Base-by-base conservation (phyloP, 2,888 invertebrate genomes). In the Drosophila nigritarsus region DNA sequence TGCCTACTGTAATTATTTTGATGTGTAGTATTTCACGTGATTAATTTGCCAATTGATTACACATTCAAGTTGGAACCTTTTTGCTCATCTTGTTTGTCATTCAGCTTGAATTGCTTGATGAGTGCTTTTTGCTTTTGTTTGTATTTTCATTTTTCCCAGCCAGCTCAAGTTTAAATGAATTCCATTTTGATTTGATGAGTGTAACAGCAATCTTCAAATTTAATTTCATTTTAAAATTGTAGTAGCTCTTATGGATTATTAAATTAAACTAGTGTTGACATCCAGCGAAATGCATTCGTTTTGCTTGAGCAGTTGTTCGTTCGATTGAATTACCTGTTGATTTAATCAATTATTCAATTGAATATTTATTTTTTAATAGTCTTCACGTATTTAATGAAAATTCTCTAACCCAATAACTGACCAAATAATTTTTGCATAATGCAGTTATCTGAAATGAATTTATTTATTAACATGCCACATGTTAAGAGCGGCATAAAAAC, bases 11-110 rank as follows among this genome's bases (percentile, higher is more conserved):
- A 69, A 80, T 80, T 81, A 83, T 60, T 69, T 56, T 73, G 64
- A 83, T 76, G 73, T 54, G 49, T 20, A 65, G 66, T 63, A 64
- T 65, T 65, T 76, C 61, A 72, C 53, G 20, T 59, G 82, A 82
- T 81, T 80, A 58, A 72, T 54, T 67, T 55, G 51, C 24, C 61
- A 45, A 64, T 75, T 71, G 83, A 76, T 64, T 64, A 54, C 62
- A 60, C 66, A 70, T 53, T 70, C 59, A 59, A 82, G 67, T 56
- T 38, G 48, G 32, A 45, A 29, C 49, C 62, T 54, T 67, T 77
- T 69, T 64, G 58, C 30, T 81, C 40, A 64, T 45, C 29, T 73
- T 68, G 36, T 56, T 40, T 55, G 27, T 48, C 54, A 62, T 60
- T 54, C 48, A 55, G 64, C 56, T 55, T 55, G 54, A 77, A 51